Evolutionary conservation across 2,888 invertebrate species (phyloP).

Genomic region (Epirrhoe alternata): DNA sequence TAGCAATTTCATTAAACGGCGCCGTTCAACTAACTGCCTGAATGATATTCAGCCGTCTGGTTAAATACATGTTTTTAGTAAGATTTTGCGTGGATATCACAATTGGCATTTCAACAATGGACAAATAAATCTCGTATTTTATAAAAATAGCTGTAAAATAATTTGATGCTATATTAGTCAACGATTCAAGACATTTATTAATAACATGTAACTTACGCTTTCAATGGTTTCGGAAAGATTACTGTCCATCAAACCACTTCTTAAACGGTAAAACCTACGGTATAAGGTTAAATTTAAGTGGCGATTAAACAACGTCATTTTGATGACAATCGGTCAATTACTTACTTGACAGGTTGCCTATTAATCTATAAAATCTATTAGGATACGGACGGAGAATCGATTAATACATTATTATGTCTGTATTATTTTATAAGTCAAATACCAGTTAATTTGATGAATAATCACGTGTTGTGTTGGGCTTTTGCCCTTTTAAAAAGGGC

Average conservation of each 20-base stretch:
- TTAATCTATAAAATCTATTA: neutral
- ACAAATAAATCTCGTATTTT: neutral
- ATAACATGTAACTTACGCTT: neutral
- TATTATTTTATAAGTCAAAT: neutral
- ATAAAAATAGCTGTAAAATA: conserved; percentile 1
- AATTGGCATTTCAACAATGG: neutral
- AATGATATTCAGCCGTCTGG: no score
- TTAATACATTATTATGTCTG: neutral
- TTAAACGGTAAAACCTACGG: conserved; percentile 18
- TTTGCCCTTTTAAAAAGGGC: neutral
- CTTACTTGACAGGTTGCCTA: neutral
- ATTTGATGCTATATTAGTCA: neutral
- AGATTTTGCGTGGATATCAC: neutral
- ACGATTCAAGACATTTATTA: neutral
- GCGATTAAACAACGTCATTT: conserved; percentile 8
- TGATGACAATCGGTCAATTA: conserved; percentile 9
- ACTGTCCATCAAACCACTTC: neutral
- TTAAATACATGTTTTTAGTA: neutral
- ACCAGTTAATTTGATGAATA: neutral
- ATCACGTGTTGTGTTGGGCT: neutral
- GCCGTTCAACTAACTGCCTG: no score
- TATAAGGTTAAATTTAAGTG: conserved; percentile 6
- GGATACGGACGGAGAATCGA: neutral
- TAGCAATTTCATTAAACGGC: no score
- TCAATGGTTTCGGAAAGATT: conserved; percentile 4